Percentiles rank a stretch among this genome's conserved stretches.
These are phyloP conservation scores for Helicolenus hilgendorfi DNA, from an alignment of 2,797 vertebrate species.

Conservation along the genomic window DNA sequence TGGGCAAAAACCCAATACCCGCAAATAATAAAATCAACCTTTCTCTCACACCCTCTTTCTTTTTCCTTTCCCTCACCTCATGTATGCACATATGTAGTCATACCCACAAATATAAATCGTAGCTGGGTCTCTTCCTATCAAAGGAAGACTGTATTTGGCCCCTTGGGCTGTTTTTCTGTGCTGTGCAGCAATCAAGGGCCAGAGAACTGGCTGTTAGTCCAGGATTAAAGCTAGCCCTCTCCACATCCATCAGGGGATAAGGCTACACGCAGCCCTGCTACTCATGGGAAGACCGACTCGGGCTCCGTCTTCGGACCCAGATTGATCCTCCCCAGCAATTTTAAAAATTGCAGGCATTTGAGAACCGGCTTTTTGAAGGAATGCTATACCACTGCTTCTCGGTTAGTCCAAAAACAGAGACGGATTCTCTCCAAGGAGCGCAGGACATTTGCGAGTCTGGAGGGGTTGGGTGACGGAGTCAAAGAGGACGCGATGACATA, in stretches of 20 bases:
- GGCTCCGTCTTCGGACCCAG: constrained; percentile 71
- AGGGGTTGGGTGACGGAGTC: not conserved
- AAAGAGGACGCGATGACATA: not conserved
- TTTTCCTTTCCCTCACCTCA: constrained; percentile 26
- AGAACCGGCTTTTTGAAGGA: constrained; percentile 64
- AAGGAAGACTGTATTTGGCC: constrained; percentile 75
- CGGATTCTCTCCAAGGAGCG: constrained; percentile 29
- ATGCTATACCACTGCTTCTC: constrained; percentile 33
- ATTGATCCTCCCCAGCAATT: constrained; percentile 81
- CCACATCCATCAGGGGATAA: constrained; percentile 89
- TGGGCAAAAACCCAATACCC: constrained; percentile 39
- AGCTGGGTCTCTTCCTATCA: constrained; percentile 67
- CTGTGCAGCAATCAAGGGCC: constrained; percentile 85
- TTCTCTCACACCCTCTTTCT: constrained; percentile 3
- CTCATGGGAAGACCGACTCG: constrained; percentile 67
- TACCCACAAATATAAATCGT: constrained; percentile 56
- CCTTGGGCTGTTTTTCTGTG: constrained; percentile 73
- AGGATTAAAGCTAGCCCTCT: constrained; percentile 86
- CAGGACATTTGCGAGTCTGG: constrained; percentile 50
- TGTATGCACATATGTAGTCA: constrained; percentile 52
- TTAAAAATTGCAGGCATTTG: constrained; percentile 80
- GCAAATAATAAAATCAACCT: constrained; percentile 59
- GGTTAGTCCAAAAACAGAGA: constrained; percentile 52
- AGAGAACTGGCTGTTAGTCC: constrained; percentile 86
- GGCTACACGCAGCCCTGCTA: constrained; percentile 69